Conservation (phyloP, 2,113 vertebrate genomes). For the Petromus typicus region DNA sequence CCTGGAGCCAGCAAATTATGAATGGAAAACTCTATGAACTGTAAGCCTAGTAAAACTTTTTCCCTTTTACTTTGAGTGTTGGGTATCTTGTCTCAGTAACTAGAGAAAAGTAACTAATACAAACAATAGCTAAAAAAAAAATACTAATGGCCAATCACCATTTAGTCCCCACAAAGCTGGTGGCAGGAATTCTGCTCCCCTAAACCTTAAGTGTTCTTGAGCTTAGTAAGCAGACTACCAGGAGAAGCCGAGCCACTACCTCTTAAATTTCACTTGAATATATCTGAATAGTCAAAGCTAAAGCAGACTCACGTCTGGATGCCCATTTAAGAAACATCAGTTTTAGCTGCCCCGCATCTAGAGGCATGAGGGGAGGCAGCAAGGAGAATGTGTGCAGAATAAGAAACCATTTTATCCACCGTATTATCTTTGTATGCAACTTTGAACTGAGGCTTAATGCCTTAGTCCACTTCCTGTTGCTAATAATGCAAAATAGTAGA, state of each 20-base stretch:
- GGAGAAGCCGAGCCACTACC: too few relatives aligned
- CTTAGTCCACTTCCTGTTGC: background rate
- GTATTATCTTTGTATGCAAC: background rate
- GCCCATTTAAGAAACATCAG: background rate
- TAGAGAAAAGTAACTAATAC: too few relatives aligned
- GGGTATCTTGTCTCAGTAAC: too few relatives aligned
- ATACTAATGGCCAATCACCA: background rate
- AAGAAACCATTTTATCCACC: background rate
- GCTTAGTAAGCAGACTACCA: background rate
- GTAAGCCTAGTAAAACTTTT: too few relatives aligned
- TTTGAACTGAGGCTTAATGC: background rate
- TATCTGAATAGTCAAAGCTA: background rate
- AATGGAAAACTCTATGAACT: too few relatives aligned
- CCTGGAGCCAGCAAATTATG: too few relatives aligned
- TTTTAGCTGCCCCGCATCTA: background rate
- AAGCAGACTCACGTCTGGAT: background rate
- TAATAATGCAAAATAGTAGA: background rate
- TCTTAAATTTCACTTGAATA: background rate
- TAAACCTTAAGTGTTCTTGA: background rate
- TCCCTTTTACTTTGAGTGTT: too few relatives aligned
- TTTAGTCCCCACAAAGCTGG: background rate
- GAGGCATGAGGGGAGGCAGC: background rate
- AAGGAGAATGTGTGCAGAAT: background rate
- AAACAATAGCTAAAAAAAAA: background rate
- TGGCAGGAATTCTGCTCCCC: background rate